Conservation (phyloP, 2,888 invertebrate species). For the Hololepta plana region DNA sequence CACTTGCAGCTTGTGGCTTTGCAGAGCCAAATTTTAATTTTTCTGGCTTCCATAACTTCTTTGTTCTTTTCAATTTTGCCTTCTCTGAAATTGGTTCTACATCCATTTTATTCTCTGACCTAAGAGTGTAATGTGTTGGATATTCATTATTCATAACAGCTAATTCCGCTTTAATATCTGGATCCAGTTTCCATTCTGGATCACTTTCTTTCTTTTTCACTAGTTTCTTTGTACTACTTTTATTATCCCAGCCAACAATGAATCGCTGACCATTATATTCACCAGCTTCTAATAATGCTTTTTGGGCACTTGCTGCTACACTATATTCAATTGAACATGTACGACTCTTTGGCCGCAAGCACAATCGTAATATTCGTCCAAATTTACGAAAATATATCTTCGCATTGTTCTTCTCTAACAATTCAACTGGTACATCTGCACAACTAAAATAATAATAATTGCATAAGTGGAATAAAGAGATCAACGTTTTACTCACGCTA, state of each 20-base stretch:
- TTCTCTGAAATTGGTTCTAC: too few relatives aligned
- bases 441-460: slow-evolving; percentile 30
- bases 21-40: too few relatives aligned
- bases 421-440: slow-evolving; percentile 38
- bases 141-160: too few relatives aligned
- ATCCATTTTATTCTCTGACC: too few relatives aligned
- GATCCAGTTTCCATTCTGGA: slow-evolving; percentile 34
- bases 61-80: too few relatives aligned
- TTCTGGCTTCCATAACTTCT: too few relatives aligned
- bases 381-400: slow-evolving; percentile 47
- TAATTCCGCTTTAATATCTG: slow-evolving; percentile 51
- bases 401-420: slow-evolving; percentile 38
- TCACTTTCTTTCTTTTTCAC: slow-evolving; percentile 17
- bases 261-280: slow-evolving; percentile 40
- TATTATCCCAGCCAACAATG: slow-evolving; percentile 7
- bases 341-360: slow-evolving; percentile 38
- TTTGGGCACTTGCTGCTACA: slow-evolving; percentile 33
- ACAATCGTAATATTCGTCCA: slow-evolving; percentile 45
- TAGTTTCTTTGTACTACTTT: slow-evolving; percentile 5
- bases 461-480: not conserved
- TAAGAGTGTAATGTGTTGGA: too few relatives aligned
- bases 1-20: too few relatives aligned
- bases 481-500: too few relatives aligned
- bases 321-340: slow-evolving; percentile 50
- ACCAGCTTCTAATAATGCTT: slow-evolving; percentile 36